Percentiles rank a stretch among this genome's conserved stretches.
Evolutionary conservation across 2,888 invertebrate genomes (phyloP).

Genomic region (Nemapogon koenigi): DNA sequence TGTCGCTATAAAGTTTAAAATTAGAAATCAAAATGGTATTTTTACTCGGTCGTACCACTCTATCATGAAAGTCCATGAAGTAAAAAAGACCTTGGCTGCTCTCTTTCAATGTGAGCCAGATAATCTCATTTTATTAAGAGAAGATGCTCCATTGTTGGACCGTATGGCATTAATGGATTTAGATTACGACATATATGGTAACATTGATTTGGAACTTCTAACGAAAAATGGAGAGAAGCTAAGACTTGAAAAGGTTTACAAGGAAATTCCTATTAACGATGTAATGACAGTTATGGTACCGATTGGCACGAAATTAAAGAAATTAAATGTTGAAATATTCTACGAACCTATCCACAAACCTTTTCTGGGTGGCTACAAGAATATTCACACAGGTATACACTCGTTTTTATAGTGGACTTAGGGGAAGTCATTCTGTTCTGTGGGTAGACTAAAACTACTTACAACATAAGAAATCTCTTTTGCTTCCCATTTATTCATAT

Average conservation of each 20-base stretch:
- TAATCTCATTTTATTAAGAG: constrained; percentile 53
- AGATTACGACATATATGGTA: constrained; percentile 55
- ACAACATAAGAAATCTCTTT: too few relatives aligned
- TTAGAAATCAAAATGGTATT: constrained; percentile 39
- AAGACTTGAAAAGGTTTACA: constrained; percentile 47
- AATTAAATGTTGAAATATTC: constrained; percentile 56
- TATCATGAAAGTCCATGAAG: constrained; percentile 59
- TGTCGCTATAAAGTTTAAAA: constrained; percentile 50
- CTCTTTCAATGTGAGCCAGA: constrained; percentile 62
- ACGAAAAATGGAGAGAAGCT: constrained; percentile 44
- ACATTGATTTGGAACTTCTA: constrained; percentile 46
- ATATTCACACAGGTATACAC: constrained; percentile 68
- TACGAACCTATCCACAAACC: constrained; percentile 70
- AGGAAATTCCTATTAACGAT: constrained; percentile 45
- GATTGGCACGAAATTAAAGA: constrained; percentile 38
- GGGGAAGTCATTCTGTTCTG: too few relatives aligned
- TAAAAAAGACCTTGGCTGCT: constrained; percentile 66
- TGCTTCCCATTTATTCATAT: too few relatives aligned
- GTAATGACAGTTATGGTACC: constrained; percentile 50
- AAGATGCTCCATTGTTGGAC: constrained; percentile 42
- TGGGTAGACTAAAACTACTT: too few relatives aligned
- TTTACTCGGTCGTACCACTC: constrained; percentile 63
- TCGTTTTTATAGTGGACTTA: too few relatives aligned
- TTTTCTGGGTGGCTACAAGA: constrained; percentile 81
- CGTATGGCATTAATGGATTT: constrained; percentile 46